phyloP scores from a whole-genome alignment of 2,888 invertebrate genomes.

The Leptopilina drosophilae region DNA sequence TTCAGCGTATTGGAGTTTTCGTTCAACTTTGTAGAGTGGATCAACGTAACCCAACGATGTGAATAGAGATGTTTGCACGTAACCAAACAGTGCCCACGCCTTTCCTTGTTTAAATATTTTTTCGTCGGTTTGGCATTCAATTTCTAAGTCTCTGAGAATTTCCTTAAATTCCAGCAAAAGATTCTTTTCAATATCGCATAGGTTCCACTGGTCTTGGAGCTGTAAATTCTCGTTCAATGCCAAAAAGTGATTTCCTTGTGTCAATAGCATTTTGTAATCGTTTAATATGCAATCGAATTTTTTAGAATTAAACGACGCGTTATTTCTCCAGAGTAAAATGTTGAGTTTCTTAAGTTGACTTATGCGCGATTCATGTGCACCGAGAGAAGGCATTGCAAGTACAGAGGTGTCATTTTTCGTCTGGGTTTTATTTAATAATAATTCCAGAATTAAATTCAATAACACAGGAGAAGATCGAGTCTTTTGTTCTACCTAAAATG shows the following conservation, averaged over 20 bases:
- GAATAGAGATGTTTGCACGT: conserved; percentile 68
- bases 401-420: conserved; percentile 55
- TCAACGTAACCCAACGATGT: conserved; percentile 81
- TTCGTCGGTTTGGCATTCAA: conserved; percentile 5
- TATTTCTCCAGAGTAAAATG: conserved; percentile 82
- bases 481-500: conserved; percentile 49
- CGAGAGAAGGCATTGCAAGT: conserved; percentile 76
- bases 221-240: conserved; percentile 47
- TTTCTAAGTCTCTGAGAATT: conserved; percentile 48
- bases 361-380: conserved; percentile 78
- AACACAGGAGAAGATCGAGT: conserved; percentile 57
- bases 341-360: conserved; percentile 78
- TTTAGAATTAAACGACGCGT: conserved; percentile 78
- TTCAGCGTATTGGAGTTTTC: conserved; percentile 84
- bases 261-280: conserved; percentile 62
- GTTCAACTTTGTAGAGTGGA: conserved; percentile 87
- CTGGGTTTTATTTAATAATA: conserved; percentile 59
- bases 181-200: conserved; percentile 30
- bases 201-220: conserved; percentile 51
- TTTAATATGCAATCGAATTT: conserved; percentile 74
- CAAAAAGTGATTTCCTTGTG: conserved; percentile 59
- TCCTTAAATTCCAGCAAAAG: conserved; percentile 54
- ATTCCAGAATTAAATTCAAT: conserved; percentile 60
- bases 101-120: conserved; percentile 60
- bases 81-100: conserved; percentile 70